A percentile compares a stretch with the other conserved stretches of the same genome.
phyloP scores from a whole-genome alignment of 2,113 vertebrate species.

The Ranitomeya imitator region DNA sequence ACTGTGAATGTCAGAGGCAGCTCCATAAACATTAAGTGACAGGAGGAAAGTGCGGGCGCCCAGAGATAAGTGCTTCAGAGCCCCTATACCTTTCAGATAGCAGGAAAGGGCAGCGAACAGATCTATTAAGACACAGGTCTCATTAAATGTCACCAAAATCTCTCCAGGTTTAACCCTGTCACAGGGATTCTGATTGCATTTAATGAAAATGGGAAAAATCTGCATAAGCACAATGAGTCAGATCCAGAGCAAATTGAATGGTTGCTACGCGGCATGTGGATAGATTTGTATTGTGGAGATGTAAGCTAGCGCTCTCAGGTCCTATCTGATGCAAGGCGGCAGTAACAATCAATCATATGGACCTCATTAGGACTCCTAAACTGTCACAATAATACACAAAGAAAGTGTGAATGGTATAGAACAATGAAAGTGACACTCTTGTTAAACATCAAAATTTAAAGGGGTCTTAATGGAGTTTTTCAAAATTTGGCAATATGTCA shows the following conservation, averaged over 20 bases:
- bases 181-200: not conserved
- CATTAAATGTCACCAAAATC: conserved; percentile 58
- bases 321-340: not conserved
- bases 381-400: not conserved
- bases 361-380: not conserved
- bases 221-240: not conserved
- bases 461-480: too few relatives aligned
- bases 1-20: conserved; percentile 58
- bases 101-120: not conserved
- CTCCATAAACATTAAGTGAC: conserved; percentile 39
- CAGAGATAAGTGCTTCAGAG: conserved; percentile 51
- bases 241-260: not conserved
- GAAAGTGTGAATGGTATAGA: too few relatives aligned
- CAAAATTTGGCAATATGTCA: too few relatives aligned
- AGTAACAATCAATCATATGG: not conserved
- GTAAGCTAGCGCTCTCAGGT: too few relatives aligned
- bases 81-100: conserved; percentile 17
- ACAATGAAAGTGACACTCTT: too few relatives aligned
- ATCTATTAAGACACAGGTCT: conserved; percentile 58
- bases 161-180: conserved; percentile 22
- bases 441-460: too few relatives aligned
- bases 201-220: not conserved
- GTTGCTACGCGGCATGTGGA: not conserved
- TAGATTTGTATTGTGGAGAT: not conserved
- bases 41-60: conserved; percentile 56